Percentiles rank a stretch among this genome's conserved stretches.
Conservation (phyloP, 1,140 invertebrate species). For the Bombus picipes region DNA sequence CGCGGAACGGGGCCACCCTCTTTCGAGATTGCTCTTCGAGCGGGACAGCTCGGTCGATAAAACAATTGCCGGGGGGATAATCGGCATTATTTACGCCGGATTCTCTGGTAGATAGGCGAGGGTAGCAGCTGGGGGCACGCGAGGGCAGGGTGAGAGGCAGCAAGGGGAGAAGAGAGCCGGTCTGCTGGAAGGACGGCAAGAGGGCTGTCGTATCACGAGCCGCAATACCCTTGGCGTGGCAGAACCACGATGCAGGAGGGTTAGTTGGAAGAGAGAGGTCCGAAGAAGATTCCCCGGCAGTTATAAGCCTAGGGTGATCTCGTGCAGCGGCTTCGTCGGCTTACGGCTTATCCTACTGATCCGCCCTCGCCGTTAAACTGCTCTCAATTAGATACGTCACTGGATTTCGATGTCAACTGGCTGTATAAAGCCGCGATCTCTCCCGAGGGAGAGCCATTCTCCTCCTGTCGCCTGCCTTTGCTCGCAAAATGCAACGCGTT, state of each 20-base stretch:
- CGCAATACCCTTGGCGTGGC: slow-evolving; percentile 26
- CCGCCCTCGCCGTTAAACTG: slow-evolving; percentile 77
- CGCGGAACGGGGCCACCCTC: slow-evolving; percentile 44
- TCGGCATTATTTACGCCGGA: slow-evolving; percentile 82
- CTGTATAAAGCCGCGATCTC: slow-evolving; percentile 40
- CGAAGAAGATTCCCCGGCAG: slow-evolving; percentile 70
- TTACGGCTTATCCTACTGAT: slow-evolving; percentile 74
- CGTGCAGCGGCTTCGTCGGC: slow-evolving; percentile 70
- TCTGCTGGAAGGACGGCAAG: slow-evolving; percentile 4
- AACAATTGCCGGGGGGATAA: slow-evolving; percentile 82
- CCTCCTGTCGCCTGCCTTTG: not conserved
- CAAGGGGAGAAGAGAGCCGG: not conserved
- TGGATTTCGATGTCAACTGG: slow-evolving; percentile 78
- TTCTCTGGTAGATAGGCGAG: slow-evolving; percentile 77
- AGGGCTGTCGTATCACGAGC: slow-evolving; percentile 39
- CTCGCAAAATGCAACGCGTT: not conserved
- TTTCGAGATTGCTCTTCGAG: slow-evolving; percentile 58
- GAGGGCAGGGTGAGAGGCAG: not conserved
- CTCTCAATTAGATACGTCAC: slow-evolving; percentile 82
- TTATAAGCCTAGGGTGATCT: slow-evolving; percentile 79
- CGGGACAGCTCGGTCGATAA: slow-evolving; percentile 79
- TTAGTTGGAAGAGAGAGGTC: slow-evolving; percentile 33
- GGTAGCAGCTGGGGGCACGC: slow-evolving; percentile 42
- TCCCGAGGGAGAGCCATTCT: slow-evolving; percentile 42
- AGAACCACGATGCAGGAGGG: slow-evolving; percentile 2